These are phyloP conservation scores for Lynx canadensis DNA, from an alignment of 2,113 vertebrate species.

Conservation along the genomic window DNA sequence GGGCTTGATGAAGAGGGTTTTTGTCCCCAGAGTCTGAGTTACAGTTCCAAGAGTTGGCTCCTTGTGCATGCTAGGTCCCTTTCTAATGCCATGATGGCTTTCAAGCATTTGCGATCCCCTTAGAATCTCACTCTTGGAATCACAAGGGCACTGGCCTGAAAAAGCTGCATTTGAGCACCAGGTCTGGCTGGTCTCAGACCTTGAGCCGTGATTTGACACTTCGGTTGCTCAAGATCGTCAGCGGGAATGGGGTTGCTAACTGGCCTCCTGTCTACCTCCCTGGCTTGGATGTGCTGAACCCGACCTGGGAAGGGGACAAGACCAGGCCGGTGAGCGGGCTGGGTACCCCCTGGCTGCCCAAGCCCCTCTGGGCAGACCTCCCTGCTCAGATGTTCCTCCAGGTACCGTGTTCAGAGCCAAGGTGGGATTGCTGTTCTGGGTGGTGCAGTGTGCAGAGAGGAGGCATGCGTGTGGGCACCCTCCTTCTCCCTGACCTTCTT, in stretches of 20 bases:
- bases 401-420: fast-evolving
- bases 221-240: background rate
- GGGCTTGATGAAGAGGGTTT: background rate
- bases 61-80: fast-evolving
- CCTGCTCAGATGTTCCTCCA: background rate
- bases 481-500: background rate
- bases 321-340: background rate
- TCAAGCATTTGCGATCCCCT: background rate
- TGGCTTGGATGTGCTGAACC: background rate
- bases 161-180: background rate
- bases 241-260: background rate
- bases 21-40: background rate
- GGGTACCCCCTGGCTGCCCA: no score
- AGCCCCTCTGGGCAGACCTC: background rate
- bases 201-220: background rate
- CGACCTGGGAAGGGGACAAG: no score
- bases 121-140: background rate
- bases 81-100: background rate
- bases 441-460: background rate
- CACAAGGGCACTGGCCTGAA: background rate
- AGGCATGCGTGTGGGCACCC: fast-evolving
- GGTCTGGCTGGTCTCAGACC: background rate
- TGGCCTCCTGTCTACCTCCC: no score
- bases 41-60: background rate
- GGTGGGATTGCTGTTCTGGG: fast-evolving